Evolutionary conservation across 2,113 vertebrate species (phyloP).

Genomic region (Colaptes auratus): DNA sequence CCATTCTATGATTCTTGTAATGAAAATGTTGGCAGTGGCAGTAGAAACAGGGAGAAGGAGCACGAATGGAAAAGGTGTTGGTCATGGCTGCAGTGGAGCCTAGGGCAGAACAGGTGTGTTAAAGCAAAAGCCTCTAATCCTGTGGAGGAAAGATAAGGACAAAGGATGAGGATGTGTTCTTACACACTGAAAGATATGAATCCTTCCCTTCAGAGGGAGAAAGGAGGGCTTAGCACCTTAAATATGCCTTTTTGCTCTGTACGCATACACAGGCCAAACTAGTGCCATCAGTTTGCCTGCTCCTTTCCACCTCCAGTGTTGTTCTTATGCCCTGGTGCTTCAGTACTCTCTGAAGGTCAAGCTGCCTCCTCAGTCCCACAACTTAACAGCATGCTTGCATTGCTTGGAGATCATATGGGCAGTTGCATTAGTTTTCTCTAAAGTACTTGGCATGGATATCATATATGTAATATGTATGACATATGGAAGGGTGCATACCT

Average conservation of each 20-base stretch:
- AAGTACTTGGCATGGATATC: neutral
- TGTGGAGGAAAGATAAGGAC: fast-evolving
- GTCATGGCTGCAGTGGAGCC: fast-evolving
- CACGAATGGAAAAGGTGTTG: neutral
- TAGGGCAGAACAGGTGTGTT: neutral
- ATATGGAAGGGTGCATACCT: neutral
- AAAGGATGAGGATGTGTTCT: fast-evolving
- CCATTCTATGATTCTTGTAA: too few relatives aligned
- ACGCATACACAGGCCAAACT: fast-evolving
- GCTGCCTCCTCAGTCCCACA: neutral
- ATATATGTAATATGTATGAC: neutral
- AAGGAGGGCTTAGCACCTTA: neutral
- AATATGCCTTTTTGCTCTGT: fast-evolving
- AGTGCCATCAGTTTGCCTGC: fast-evolving
- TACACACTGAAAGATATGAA: fast-evolving
- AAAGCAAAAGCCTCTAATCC: too few relatives aligned
- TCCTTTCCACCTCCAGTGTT: neutral
- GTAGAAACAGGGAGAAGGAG: neutral
- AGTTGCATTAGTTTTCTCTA: neutral
- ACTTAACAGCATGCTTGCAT: neutral
- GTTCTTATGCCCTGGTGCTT: neutral
- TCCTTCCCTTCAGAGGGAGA: too few relatives aligned
- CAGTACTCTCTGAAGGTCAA: fast-evolving
- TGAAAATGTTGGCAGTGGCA: neutral
- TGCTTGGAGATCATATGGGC: neutral